Percentiles rank a stretch among this genome's conserved stretches.
Evolutionary conservation across 2,888 invertebrate species (phyloP).

Genomic region (Rugalucina vietnamica): DNA sequence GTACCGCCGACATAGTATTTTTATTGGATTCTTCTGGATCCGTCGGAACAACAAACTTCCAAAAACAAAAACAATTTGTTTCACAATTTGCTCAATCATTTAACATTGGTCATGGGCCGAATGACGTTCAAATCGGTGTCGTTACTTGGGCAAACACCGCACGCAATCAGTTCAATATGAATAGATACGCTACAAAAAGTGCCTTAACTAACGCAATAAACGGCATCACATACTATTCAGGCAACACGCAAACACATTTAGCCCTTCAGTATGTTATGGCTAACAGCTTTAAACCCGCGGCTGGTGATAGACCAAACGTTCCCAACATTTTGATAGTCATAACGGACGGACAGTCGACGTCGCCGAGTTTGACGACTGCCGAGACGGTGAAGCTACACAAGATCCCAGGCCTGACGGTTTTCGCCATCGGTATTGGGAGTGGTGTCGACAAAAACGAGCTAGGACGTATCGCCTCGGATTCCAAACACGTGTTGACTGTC

Average conservation of each 20-base stretch:
- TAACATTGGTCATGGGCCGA: slow-evolving; percentile 66
- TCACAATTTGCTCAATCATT: slow-evolving; percentile 71
- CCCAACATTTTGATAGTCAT: slow-evolving; percentile 74
- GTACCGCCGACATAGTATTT: slow-evolving; percentile 74
- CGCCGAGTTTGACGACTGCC: slow-evolving; percentile 53
- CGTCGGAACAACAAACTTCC: slow-evolving; percentile 68
- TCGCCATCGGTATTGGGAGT: slow-evolving; percentile 74
- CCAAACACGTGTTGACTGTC: slow-evolving; percentile 73
- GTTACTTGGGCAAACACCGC: slow-evolving; percentile 68
- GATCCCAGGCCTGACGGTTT: slow-evolving; percentile 52
- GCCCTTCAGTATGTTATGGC: slow-evolving; percentile 71
- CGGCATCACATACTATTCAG: slow-evolving; percentile 68
- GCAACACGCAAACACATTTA: slow-evolving; percentile 74
- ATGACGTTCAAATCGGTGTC: slow-evolving; percentile 73
- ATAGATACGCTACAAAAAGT: slow-evolving; percentile 61
- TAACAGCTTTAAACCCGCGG: slow-evolving; percentile 68
- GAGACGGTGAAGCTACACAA: slow-evolving; percentile 64
- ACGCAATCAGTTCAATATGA: slow-evolving; percentile 73
- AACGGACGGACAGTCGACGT: slow-evolving; percentile 73
- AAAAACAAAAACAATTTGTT: slow-evolving; percentile 73
- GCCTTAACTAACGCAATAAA: slow-evolving; percentile 67
- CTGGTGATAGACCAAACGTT: slow-evolving; percentile 70
- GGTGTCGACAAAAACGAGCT: slow-evolving; percentile 70
- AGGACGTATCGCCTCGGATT: slow-evolving; percentile 71
- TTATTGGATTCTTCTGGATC: slow-evolving; percentile 74